Percentiles rank a stretch among this genome's conserved stretches.
These are phyloP conservation scores for Gobionotothen gibberifrons DNA, from an alignment of 2,797 vertebrate genomes.

Conservation along the genomic window DNA sequence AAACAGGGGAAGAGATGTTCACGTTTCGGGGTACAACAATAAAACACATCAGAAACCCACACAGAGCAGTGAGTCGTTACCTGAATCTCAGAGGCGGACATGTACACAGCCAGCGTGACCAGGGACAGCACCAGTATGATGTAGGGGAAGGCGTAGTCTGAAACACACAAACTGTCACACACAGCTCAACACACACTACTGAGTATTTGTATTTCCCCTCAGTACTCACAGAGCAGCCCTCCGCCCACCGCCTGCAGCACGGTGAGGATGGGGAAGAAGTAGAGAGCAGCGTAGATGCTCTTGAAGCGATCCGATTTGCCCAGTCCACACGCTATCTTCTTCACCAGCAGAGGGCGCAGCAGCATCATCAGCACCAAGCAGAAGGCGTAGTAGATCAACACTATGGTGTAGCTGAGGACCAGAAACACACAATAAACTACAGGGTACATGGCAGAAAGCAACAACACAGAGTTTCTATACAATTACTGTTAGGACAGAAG, in stretches of 20 bases:
- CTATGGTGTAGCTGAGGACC: slow-evolving; percentile 92
- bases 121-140: slow-evolving; percentile 96
- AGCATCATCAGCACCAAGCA: slow-evolving; percentile 98
- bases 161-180: slow-evolving; percentile 57
- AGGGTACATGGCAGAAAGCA: not conserved
- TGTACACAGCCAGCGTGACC: slow-evolving; percentile 95
- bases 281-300: slow-evolving; percentile 96
- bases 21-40: too few species aligned
- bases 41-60: not conserved
- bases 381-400: slow-evolving; percentile 97
- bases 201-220: not conserved
- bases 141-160: slow-evolving; percentile 98
- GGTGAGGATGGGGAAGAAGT: slow-evolving; percentile 97
- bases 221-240: slow-evolving; percentile 94
- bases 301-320: slow-evolving; percentile 96
- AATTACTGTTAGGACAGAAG: too few species aligned
- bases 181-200: not conserved
- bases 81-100: slow-evolving; percentile 99
- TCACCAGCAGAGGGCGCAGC: slow-evolving; percentile 95
- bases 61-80: slow-evolving; percentile 70
- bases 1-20: too few species aligned
- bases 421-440: not conserved
- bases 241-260: slow-evolving; percentile 96
- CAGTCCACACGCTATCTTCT: slow-evolving; percentile 96
- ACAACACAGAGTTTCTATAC: not conserved